Conservation (phyloP, 2,113 vertebrate species). For the Nansenia antarctica region DNA sequence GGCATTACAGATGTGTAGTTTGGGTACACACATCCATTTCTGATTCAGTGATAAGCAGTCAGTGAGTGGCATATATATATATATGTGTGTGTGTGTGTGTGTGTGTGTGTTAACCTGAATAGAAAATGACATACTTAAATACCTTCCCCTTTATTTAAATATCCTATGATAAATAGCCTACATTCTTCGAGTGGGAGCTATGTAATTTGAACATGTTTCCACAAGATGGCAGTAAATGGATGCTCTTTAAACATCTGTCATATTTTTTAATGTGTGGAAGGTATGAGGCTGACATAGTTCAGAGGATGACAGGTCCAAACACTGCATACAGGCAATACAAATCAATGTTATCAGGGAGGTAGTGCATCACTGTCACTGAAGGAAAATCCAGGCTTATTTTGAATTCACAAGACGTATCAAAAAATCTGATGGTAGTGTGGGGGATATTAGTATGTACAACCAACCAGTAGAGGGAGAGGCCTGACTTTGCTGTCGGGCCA, state of each 20-base stretch:
- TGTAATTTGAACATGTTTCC: neutral
- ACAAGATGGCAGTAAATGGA: constrained; percentile 11
- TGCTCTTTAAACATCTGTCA: neutral
- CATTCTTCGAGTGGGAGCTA: no score
- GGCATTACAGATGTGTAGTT: no score
- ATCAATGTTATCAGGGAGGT: neutral
- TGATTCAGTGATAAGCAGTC: neutral
- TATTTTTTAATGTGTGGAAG: neutral
- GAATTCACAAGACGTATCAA: no score
- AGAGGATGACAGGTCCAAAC: neutral
- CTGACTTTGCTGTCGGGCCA: neutral
- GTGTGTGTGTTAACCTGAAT: neutral
- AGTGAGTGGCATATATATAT: neutral
- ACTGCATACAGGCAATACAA: neutral
- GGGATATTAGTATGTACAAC: neutral
- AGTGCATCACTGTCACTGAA: neutral
- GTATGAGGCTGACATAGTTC: neutral
- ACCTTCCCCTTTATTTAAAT: neutral
- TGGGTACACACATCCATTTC: no score
- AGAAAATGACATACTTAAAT: neutral
- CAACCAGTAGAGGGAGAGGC: neutral
- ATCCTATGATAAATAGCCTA: no score
- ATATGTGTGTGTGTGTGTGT: no score
- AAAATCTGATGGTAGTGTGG: no score
- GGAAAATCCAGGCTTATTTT: neutral